Base-by-base conservation (phyloP, 2,113 vertebrate species). In the Clarias magur region DNA sequence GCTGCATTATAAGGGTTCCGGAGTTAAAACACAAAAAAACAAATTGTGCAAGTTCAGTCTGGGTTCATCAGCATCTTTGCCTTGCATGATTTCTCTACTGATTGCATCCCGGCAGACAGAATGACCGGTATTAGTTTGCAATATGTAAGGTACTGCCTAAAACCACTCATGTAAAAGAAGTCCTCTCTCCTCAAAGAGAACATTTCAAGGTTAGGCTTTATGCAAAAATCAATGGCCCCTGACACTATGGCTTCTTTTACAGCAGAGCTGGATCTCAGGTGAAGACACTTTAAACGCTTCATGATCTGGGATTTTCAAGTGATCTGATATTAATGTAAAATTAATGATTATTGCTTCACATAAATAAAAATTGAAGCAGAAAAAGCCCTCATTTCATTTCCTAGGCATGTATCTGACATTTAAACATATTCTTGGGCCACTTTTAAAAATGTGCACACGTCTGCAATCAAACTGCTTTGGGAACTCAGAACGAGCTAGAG, bases 341-440 rank as follows among this genome's bases (percentile, higher is more conserved):
- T 84, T 80, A 86, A 86, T 53, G 80, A 38, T 56, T 70, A n/a
- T 63, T 89, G 76, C 72, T 9, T 80, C 16, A 56, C 6, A 75
- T 63, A 54, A 80, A 70, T 72, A 65, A 34, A 48, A 70, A 62
- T 23, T 12, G 27, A 73, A 78, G 34, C 62, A 68, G n/a, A 57
- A 73, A 85, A 75, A 53, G 38, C 21, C 21, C 38, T 53, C 38
- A 75, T 57, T 83, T 87, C 62, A 80, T 63, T 86, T 89, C 85
- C 68, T 63, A 75, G 79, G 59, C 62, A 88, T 63, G 85, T 70
- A 88, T 91, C 90, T 86, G 87, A 91, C 87, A 91, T 80, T 86
- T 85, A 92, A 93, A 92, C 88, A 91, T 92, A 87, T 92, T 92
- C 91, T 91, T 91, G 91, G 85, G 85, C 86, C 70, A 84, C 88